Base-by-base conservation (phyloP, 2,797 vertebrate genomes). In the Peromyscus attwateri region DNA sequence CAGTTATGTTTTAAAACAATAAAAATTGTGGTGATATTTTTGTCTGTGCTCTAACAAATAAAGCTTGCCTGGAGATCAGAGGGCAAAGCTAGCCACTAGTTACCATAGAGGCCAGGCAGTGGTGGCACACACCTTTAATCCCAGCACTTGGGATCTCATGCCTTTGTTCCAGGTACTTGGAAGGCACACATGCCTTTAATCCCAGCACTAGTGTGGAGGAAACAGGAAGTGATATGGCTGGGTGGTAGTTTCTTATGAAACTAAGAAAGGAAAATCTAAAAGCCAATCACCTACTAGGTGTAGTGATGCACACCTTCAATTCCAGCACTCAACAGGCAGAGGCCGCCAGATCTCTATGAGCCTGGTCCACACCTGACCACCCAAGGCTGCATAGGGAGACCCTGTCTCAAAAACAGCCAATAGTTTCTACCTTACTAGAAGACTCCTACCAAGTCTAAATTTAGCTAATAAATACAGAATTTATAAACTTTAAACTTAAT, bases 401-500 rank as follows among this genome's bases (percentile, higher is more conserved):
- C 12, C 64, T 49, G 40, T 85, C 19, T 68, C 64, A 85, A 70
- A 68, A 89, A 94, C 82, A 75, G 8, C 2, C 1, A 52, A 84
- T 70, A 46, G 13, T 94, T 95, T 60, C 70, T 68, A 91, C 95
- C n/a, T 79, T 90, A 40, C 43, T 84, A 8, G 62, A 96, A 90
- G 14, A 68, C 21, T 93, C 34, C 62, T 29, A 95, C 27, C 3
- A 94, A 90, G 27, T 94, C 8, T 95, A n/a, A 92, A 80, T 80
- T 93, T 95, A 66, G 57, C 4, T 55, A 12, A 16, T 84, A 92
- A 92, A 6, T 16, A 60, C 60, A 66, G 1, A 87, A 95, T 88
- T 76, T 85, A 77, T 83, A 52, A 94, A 91, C 52, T 89, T 92
- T 89, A 66, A 91, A 94, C 95, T 80, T 90, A 94, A 94, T 29